Base-by-base conservation (phyloP, 2,888 invertebrate species). In the Flabesymbios commensalis region DNA sequence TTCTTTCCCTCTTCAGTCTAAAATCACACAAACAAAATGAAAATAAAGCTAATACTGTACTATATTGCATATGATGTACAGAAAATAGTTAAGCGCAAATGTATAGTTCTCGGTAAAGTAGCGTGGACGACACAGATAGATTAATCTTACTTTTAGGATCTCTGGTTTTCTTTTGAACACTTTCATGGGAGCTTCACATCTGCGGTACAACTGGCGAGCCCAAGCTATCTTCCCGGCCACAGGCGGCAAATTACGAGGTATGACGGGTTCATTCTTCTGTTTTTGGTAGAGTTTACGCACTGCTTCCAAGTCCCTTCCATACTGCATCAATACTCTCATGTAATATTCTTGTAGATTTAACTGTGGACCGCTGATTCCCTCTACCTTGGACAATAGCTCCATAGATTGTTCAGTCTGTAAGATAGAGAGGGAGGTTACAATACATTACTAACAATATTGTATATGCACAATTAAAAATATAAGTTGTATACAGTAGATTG, bases 191-290 rank as follows among this genome's bases (percentile, higher is more conserved):
- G 91, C 90, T 33, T 90, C 90, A 74, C 95, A 87, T 80, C 93
- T 93, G 66, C 89, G 86, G 77, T 89, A 88, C 60, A 93, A 84
- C 43, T 92, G 91, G 22, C 92, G 87, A 4, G 90, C 88, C 94
- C 93, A 93, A 78, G 90, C 76, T 28, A 83, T 83, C 65, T 83
- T 81, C 83, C 95, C 96, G 60, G 94, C 92, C 28, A 95, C 90
- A 0, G 95, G 94, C 2, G 96, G 94, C 80, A 93, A 90, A 83
- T 94, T 92, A 68, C 92, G 86, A 0, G 93, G 90, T 45, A 94
- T 85, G 0, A 93, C 93, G 0, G 95, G 95, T 79, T 94, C 93
- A 68, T 91, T 91, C 67, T 90, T 90, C 78, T 93, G 91, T 72
- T 90, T 90, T 74, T 91, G 91, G 79, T 94, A 96, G 77, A 93